Evolutionary conservation across 2,888 invertebrate genomes (phyloP).

Genomic region (Brachyopa scutellaris): DNA sequence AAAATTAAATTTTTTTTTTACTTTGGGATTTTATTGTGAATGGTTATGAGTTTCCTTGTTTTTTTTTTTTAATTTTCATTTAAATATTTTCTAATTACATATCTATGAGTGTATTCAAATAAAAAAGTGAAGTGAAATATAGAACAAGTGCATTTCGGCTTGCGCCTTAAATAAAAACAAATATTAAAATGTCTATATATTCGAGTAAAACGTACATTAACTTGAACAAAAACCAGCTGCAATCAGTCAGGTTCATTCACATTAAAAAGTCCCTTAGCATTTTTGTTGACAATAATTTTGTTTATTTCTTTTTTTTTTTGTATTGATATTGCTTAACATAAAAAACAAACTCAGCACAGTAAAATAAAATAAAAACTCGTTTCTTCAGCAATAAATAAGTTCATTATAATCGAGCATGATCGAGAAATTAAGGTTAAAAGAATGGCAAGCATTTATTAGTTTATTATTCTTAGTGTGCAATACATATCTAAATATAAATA

Average conservation of each 20-base stretch:
- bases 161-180: slow-evolving; percentile 48
- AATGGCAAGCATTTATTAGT: neutral
- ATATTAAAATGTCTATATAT: slow-evolving; percentile 10
- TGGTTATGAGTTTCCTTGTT: slow-evolving; percentile 9
- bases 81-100: slow-evolving; percentile 20
- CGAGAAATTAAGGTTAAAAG: neutral
- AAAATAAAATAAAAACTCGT: slow-evolving; percentile 1
- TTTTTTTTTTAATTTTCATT: neutral
- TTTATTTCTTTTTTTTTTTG: too few species aligned
- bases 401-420: neutral
- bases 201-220: slow-evolving; percentile 36
- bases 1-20: neutral
- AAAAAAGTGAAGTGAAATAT: slow-evolving; percentile 27
- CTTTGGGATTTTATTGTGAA: slow-evolving; percentile 24
- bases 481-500: too few species aligned
- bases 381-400: slow-evolving; percentile 13
- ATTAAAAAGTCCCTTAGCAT: slow-evolving; percentile 63
- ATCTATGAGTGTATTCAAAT: slow-evolving; percentile 31
- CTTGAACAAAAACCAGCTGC: slow-evolving; percentile 75
- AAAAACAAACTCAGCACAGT: slow-evolving; percentile 43
- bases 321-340: slow-evolving; percentile 43
- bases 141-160: slow-evolving; percentile 39
- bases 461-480: neutral
- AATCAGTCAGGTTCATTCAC: slow-evolving; percentile 75
- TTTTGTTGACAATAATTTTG: slow-evolving; percentile 43